A percentile compares a stretch with the other conserved stretches of the same genome.
Conservation (phyloP, 2,113 vertebrate species). For the Gobio gobio region DNA sequence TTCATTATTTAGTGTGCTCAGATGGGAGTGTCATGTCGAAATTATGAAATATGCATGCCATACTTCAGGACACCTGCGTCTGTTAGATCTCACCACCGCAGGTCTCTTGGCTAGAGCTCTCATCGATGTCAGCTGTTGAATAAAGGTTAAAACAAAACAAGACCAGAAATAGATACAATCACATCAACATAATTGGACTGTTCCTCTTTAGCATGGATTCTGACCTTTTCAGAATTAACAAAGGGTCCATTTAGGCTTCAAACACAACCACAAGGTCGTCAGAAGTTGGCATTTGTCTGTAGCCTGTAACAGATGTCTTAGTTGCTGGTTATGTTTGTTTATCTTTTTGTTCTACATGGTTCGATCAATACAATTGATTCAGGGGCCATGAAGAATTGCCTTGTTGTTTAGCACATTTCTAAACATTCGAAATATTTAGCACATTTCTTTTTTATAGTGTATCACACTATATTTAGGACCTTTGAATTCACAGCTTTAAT, state of each 20-base stretch:
- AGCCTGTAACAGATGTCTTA: constrained; percentile 4
- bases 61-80: constrained; percentile 40
- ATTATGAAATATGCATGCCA: constrained; percentile 38
- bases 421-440: not conserved
- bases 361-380: not conserved
- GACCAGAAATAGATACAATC: constrained; percentile 35
- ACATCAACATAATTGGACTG: constrained; percentile 32
- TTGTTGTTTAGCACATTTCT: not conserved
- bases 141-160: constrained; percentile 53
- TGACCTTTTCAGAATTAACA: constrained; percentile 54
- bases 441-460: not conserved
- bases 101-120: constrained; percentile 32
- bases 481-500: not conserved
- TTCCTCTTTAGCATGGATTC: constrained; percentile 15
- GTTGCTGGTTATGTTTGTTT: constrained; percentile 26
- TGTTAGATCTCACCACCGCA: not conserved
- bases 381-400: not conserved
- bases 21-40: constrained; percentile 28
- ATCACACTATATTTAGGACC: not conserved
- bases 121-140: constrained; percentile 46
- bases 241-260: constrained; percentile 36
- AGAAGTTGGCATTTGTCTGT: constrained; percentile 52
- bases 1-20: constrained; percentile 34
- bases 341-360: constrained; percentile 37
- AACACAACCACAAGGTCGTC: constrained; percentile 45